Evolutionary conservation across 2,113 vertebrate species (phyloP).

Genomic region (Passerina amoena): DNA sequence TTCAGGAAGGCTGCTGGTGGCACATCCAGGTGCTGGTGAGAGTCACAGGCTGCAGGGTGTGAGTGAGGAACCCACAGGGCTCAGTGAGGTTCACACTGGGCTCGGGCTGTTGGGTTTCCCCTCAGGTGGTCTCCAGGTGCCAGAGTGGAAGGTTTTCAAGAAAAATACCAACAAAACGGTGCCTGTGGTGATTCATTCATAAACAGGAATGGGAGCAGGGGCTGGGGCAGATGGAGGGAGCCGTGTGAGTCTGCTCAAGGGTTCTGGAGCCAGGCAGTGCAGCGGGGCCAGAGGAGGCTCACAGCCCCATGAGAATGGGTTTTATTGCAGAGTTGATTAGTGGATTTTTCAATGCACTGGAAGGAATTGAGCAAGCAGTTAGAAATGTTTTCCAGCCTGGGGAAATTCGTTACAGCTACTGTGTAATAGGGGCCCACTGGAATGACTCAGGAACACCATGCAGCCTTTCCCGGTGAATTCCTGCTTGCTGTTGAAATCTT

Average conservation of each 20-base stretch:
- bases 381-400: constrained; percentile 34
- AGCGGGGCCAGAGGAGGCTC: neutral
- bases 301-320: neutral
- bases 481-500: neutral
- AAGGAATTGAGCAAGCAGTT: constrained; percentile 50
- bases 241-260: fast-evolving
- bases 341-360: constrained; percentile 3
- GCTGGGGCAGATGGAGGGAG: neutral
- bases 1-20: neutral
- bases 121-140: fast-evolving
- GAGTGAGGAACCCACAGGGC: fast-evolving
- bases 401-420: constrained; percentile 24
- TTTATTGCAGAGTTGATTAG: constrained; percentile 27
- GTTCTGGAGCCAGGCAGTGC: neutral
- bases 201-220: neutral
- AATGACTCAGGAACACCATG: constrained; percentile 1
- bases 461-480: constrained; percentile 20
- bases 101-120: fast-evolving
- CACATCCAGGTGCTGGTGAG: fast-evolving
- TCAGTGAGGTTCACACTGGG: fast-evolving
- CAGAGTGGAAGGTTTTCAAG: neutral
- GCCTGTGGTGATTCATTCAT: neutral
- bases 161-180: neutral
- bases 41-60: fast-evolving
- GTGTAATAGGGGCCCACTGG: neutral